Evolutionary conservation across 2,888 invertebrate genomes (phyloP), one percentile per base, ranked within the genome.

Genomic region (Drosophila anomalata): DNA sequence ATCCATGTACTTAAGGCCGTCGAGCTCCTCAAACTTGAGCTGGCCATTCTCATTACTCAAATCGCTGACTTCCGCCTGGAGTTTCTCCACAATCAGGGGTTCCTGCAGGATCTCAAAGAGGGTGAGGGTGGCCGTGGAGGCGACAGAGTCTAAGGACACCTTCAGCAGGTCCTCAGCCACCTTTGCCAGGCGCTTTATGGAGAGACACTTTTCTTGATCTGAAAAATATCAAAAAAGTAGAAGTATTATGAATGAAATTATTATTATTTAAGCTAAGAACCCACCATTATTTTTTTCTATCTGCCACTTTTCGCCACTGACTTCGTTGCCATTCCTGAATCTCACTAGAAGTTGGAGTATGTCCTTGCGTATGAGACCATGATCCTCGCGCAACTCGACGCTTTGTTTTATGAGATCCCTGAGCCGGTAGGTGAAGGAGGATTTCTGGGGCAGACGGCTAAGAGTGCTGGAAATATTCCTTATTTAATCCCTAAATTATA

Each of bases 331-430:
- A 65, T 93, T 92, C 42, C 92, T 90, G 14, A 93, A 82, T 71
- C 92, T 90, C 26, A 93, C 91, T 69, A 93, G 70, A 24, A 92
- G 73, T 62, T 93, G 92, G 54, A 93, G 88, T 39, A 93, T 89
- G 73, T 93, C 93, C 62, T 92, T 91, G n/a, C 92, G 89, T 50
- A 89, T 85, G 2, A 91, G 76, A 44, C 92, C 91, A 31, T 90
- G 89, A 11, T 89, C 79, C 73, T 92, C 92, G 11, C 93, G 90
- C 52, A 87, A 79, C 12, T 90, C 89, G 7, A 93, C 90, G 36
- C 92, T 91, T 24, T 91, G 80, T 9, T 90, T 90, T 0, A 93
- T 75, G 11, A 90, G 74, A 58, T 90, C 87, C 9, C 85, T 73
- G 29, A 90, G 76, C 8, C 90, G 82, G 66, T 89, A 89, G 41